phyloP scores from a whole-genome alignment of 2,888 invertebrate species.

The Orthosia gracilis region DNA sequence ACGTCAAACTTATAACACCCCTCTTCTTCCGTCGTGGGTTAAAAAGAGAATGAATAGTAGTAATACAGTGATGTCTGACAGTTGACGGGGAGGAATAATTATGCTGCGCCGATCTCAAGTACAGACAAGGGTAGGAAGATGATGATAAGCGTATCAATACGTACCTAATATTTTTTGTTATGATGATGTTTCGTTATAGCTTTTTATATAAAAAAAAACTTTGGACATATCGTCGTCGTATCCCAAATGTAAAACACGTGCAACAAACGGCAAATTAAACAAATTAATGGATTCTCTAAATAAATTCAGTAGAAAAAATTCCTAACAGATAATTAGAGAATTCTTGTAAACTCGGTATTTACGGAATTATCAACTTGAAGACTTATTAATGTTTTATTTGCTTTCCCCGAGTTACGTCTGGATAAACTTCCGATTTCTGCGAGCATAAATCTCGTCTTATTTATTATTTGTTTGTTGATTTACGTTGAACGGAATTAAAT shows the following conservation, averaged over 20 bases:
- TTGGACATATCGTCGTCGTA: too few species aligned
- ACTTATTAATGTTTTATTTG: conserved; percentile 59
- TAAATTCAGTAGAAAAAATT: conserved; percentile 1
- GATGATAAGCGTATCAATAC: too few species aligned
- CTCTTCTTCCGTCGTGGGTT: too few species aligned
- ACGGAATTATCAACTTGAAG: conserved; percentile 47
- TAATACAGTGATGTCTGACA: too few species aligned
- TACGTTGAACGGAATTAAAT: conserved; percentile 12
- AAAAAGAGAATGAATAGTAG: too few species aligned
- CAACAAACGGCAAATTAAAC: neutral
- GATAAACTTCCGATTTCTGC: conserved; percentile 49
- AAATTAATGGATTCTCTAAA: neutral
- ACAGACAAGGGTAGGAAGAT: too few species aligned
- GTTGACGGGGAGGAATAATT: too few species aligned
- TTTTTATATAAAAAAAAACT: too few species aligned
- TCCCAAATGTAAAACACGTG: neutral
- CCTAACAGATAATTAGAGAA: conserved; percentile 26
- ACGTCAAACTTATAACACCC: too few species aligned
- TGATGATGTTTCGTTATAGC: too few species aligned
- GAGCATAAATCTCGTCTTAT: conserved; percentile 42
- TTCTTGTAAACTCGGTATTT: conserved; percentile 31
- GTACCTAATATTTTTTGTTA: too few species aligned
- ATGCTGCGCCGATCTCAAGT: too few species aligned
- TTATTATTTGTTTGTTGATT: conserved; percentile 50
- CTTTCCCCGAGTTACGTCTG: conserved; percentile 32